Evolutionary conservation across 2,888 invertebrate genomes (phyloP).

Genomic region (Melikaiella ostensackeni): DNA sequence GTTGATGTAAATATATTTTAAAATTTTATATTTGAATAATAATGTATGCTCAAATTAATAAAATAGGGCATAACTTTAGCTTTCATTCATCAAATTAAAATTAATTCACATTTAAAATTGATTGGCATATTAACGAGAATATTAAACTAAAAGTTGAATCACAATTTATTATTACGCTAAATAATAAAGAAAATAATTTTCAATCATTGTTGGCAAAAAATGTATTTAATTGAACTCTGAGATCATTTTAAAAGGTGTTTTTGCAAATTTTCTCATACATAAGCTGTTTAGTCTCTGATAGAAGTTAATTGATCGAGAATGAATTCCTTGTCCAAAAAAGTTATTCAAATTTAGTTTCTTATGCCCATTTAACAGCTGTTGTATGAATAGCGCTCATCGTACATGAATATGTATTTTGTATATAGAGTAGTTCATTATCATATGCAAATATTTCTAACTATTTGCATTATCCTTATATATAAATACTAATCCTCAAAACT

Average conservation of each 20-base stretch:
- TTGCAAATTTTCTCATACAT: not conserved
- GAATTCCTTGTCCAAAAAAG: not conserved
- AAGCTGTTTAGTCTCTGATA: not conserved
- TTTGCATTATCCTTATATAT: slow-evolving; percentile 11
- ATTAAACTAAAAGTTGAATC: no score
- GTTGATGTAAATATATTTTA: no score
- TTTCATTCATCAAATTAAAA: no score
- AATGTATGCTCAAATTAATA: no score
- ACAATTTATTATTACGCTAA: not conserved
- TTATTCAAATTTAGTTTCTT: not conserved
- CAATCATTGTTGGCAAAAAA: not conserved
- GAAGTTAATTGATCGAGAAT: not conserved
- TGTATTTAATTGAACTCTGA: no score
- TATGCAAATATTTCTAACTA: slow-evolving; percentile 1
- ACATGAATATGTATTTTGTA: not conserved
- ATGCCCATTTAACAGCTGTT: slow-evolving; percentile 2
- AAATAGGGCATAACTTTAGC: no score
- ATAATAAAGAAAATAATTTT: not conserved
- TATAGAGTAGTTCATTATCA: not conserved
- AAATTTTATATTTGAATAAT: no score
- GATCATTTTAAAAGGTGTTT: not conserved
- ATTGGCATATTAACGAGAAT: no score
- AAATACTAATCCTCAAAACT: not conserved
- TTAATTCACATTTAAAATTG: no score
- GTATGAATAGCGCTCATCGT: not conserved